Evolutionary conservation across 2,888 invertebrate species (phyloP), one percentile per base, ranked within the genome.

Genomic region (Cotesia congregata): DNA sequence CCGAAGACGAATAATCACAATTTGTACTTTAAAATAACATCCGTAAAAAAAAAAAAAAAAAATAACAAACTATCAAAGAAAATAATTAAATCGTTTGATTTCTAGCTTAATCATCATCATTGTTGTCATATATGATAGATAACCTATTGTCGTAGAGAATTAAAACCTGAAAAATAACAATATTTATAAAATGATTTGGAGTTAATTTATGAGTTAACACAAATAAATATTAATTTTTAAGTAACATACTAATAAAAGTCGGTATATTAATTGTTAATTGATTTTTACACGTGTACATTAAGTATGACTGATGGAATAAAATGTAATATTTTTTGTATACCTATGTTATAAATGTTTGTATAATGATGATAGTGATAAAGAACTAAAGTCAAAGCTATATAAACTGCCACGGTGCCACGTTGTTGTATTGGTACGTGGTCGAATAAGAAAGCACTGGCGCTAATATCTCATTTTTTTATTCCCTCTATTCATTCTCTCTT

Each of bases 401-500:
- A 39, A 40, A 68, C 38, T 73, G 73, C 74, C 74, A 74, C 74
- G 74, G 15, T 73, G 73, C 74, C 74, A 74, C 74, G 74, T 74
- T 74, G 74, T 74, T 59, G 70, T 77, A 73, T 77, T 70, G 39
- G 71, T 77, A 77, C 77, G 77, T 77, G 77, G 77, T 71, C 71
- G 74, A 74, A 74, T 77, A 17, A 72, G 50, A 73, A 70, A 70
- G 64, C 62, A 62, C 75, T 75, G 69, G 69, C 75, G 69, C 75
- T 73, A 67, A 73, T 65, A 59, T 73, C 73, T 50, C 15, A 17
- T 9, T 61, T 72, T 72, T 72, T 72, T 72, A 41, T 30, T 65
- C 20, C n/a, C 15, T 65, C 41, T 72, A 39, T 38, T 64, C 64
- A 20, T 12, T 65, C 41, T 41, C 39, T 64, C 20, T 50, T 4